Evolutionary conservation across 2,888 invertebrate species (phyloP), one percentile per base, ranked within the genome.

Genomic region (Hypsopygia costalis): DNA sequence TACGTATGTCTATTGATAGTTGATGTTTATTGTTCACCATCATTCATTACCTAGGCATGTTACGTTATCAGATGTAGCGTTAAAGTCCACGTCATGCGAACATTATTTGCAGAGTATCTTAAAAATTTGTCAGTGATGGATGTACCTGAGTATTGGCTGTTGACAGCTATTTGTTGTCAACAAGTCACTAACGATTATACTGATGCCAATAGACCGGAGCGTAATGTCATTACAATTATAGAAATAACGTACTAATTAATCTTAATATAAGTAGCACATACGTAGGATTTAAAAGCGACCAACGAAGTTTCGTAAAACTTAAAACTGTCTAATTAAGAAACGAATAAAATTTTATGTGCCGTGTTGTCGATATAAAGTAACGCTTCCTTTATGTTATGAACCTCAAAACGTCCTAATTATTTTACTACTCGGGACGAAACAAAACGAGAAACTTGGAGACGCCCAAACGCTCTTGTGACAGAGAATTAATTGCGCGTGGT

Each of bases 331-430:
- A 86, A 87, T 87, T 86, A 87, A 81, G 74, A 60, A 67, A 71
- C 69, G 78, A 81, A 86, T 85, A 76, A 82, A 85, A 82, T 87
- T 88, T 87, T 87, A 87, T 85, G 81, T 83, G 60, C 72, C 82
- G 85, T 80, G 75, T 82, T 86, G 85, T 87, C 87, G 83, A 88
- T 87, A 82, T 86, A 86, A 85, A 87, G 85, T 83, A 83, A 82
- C 81, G 78, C 66, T 87, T 85, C 85, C 87, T 85, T 87, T 85
- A 87, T 82, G 82, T 87, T 85, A 87, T 82, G 82, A 87, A 80
- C 81, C 81, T 87, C 85, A 86, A 83, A 87, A 87, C 83, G 85
- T 87, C 87, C 88, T 88, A 88, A 88, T 88, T 88, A 88, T 87
- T 79, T 81, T 79, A 80, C 83, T 78, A 80, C 74, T 65, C 75